Evolutionary conservation across 2,888 invertebrate genomes (phyloP).

Genomic region (Melanotus villosus): DNA sequence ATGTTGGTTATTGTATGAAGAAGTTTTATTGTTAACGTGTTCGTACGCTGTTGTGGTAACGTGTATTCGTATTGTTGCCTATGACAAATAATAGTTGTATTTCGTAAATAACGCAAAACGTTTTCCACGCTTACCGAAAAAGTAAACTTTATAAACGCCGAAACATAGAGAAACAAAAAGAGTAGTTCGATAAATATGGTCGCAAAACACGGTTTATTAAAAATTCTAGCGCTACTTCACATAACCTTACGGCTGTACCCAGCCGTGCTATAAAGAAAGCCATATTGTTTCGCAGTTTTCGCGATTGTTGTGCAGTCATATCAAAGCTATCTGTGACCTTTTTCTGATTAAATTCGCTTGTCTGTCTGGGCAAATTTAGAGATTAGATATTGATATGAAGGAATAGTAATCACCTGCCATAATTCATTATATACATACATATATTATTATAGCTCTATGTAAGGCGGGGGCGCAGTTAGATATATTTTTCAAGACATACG

Average conservation of each 20-base stretch:
- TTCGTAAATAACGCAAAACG: slow-evolving; percentile 4
- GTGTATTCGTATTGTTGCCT: slow-evolving; percentile 46
- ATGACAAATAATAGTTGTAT: slow-evolving; percentile 39
- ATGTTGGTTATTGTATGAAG: slow-evolving; percentile 32
- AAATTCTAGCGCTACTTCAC: slow-evolving; percentile 43
- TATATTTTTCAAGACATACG: slow-evolving; percentile 36
- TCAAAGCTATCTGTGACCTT: slow-evolving; percentile 46
- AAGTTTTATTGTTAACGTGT: slow-evolving; percentile 34
- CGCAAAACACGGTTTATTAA: neutral
- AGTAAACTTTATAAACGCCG: too few relatives aligned
- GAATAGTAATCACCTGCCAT: slow-evolving; percentile 49
- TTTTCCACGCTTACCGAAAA: slow-evolving; percentile 22
- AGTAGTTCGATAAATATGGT: neutral
- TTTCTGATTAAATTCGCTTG: slow-evolving; percentile 32
- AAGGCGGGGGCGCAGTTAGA: slow-evolving; percentile 38
- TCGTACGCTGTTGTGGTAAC: slow-evolving; percentile 41
- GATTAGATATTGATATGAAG: slow-evolving; percentile 45
- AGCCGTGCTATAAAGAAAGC: slow-evolving; percentile 39
- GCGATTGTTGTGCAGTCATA: slow-evolving; percentile 36
- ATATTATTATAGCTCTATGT: slow-evolving; percentile 36
- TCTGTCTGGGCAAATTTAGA: slow-evolving; percentile 49
- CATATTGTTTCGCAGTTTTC: slow-evolving; percentile 34
- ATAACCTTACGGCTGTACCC: slow-evolving; percentile 42
- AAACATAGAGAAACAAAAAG: slow-evolving; percentile 6
- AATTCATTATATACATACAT: slow-evolving; percentile 33